Percentiles rank a stretch among this genome's conserved stretches.
These are phyloP conservation scores for Pristis pectinata DNA, from an alignment of 2,797 vertebrate species.

Conservation along the genomic window DNA sequence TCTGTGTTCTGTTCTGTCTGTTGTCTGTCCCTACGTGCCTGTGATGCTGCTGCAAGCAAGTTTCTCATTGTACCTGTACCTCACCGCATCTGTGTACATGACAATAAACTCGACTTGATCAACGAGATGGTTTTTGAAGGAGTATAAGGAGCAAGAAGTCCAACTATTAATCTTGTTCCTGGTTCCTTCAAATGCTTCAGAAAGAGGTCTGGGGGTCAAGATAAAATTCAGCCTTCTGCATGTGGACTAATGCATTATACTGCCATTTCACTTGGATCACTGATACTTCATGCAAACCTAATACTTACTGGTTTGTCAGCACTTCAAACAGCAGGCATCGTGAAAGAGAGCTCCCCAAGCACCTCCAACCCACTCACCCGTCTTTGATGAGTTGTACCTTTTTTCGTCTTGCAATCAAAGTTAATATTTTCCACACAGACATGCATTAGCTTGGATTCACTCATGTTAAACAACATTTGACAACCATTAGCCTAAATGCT, in stretches of 20 bases:
- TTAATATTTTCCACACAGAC: background rate
- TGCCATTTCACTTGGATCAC: background rate
- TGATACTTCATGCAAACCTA: background rate
- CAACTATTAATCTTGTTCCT: background rate
- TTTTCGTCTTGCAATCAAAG: background rate
- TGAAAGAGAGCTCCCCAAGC: background rate
- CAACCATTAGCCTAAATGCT: background rate
- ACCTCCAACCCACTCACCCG: background rate
- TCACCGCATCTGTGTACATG: no score
- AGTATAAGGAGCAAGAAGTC: background rate
- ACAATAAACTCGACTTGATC: no score
- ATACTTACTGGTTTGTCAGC: background rate
- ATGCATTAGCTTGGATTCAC: background rate
- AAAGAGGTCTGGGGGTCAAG: background rate
- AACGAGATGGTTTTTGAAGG: background rate
- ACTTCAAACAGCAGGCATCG: background rate
- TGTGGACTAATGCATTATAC: background rate
- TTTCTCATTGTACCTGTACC: no score
- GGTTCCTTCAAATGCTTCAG: background rate
- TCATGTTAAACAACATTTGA: conserved; percentile 7
- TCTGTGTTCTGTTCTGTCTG: no score
- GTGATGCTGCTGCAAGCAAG: no score
- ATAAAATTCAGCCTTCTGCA: background rate
- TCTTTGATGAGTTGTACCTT: background rate
- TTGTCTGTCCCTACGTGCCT: no score